These are phyloP conservation scores for Diadumene lineata DNA, from an alignment of 92 coral and sea anemone species.

Conservation along the genomic window DNA sequence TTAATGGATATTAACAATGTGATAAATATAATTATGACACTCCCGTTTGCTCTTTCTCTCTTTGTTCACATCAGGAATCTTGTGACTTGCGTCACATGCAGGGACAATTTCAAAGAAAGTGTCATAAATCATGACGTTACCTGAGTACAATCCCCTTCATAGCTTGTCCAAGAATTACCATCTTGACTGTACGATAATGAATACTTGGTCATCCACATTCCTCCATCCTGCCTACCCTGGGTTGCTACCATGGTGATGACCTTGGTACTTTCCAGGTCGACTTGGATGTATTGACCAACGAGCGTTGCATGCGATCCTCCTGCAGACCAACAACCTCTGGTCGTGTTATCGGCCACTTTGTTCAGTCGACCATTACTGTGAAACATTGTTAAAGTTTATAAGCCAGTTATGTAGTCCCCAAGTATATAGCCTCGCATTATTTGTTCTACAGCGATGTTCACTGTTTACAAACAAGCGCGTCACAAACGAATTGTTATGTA, in stretches of 20 bases:
- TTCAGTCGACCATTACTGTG: not conserved
- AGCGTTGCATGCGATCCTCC: not conserved
- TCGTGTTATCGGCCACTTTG: not conserved
- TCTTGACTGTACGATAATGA: conserved; percentile 19
- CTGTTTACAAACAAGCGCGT: too few species aligned
- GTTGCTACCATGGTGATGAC: conserved; percentile 15
- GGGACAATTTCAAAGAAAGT: too few species aligned
- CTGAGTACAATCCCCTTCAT: conserved; percentile 12
- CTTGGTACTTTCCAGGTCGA: conserved; percentile 1
- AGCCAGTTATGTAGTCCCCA: too few species aligned
- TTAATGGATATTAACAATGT: not conserved
- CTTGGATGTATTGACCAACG: not conserved
- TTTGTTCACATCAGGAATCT: too few species aligned
- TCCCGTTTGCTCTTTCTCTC: too few species aligned
- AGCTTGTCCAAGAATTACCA: conserved; percentile 7
- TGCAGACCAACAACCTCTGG: not conserved
- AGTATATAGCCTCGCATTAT: too few species aligned
- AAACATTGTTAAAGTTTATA: too few species aligned
- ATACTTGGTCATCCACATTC: conserved; percentile 16
- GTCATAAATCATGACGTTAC: not conserved
- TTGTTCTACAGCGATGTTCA: too few species aligned
- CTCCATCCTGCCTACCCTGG: not conserved
- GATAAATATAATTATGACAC: not conserved
- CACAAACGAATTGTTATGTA: too few species aligned
- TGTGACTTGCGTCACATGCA: too few species aligned